A percentile compares a stretch with the other conserved stretches of the same genome.
Evolutionary conservation across 1,140 invertebrate genomes (phyloP).

Genomic region (Cyphomyrmex costatus): DNA sequence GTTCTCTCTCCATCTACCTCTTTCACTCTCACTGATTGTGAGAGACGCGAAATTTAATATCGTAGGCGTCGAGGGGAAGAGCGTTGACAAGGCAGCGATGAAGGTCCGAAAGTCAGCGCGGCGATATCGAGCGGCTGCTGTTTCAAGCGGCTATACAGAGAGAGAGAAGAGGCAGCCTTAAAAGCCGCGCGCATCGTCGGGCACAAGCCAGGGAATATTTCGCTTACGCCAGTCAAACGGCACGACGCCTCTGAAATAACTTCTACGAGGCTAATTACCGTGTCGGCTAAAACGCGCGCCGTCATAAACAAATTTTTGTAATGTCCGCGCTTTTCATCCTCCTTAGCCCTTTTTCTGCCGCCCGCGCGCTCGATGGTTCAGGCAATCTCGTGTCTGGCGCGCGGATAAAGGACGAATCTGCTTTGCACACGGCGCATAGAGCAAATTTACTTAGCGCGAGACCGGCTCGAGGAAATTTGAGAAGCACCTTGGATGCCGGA

Average conservation of each 20-base stretch:
- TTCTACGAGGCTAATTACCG: conserved; percentile 56
- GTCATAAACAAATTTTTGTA: conserved; percentile 62
- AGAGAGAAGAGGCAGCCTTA: conserved; percentile 49
- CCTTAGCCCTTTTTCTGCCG: conserved; percentile 48
- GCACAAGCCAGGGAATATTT: conserved; percentile 52
- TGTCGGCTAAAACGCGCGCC: conserved; percentile 48
- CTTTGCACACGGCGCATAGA: conserved; percentile 59
- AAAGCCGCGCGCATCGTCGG: conserved; percentile 55
- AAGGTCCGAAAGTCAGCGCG: conserved; percentile 58
- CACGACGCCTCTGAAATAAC: conserved; percentile 58
- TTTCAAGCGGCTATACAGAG: conserved; percentile 50
- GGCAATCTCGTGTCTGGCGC: conserved; percentile 59
- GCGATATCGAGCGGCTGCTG: conserved; percentile 58
- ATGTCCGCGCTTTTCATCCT: conserved; percentile 57
- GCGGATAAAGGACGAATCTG: conserved; percentile 63
- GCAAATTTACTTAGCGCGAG: conserved; percentile 60
- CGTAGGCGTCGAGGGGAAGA: conserved; percentile 40
- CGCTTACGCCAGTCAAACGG: conserved; percentile 63
- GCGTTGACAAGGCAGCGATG: conserved; percentile 56
- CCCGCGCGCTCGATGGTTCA: conserved; percentile 39
- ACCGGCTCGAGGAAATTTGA: conserved; percentile 59
- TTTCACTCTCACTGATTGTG: not conserved
- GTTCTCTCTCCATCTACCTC: not conserved
- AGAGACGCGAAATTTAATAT: conserved; percentile 62
- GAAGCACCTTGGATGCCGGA: conserved; percentile 55